Percentiles rank a stretch among this genome's conserved stretches.
phyloP scores from a whole-genome alignment of 2,113 vertebrate genomes.

The Syrrhaptes paradoxus region DNA sequence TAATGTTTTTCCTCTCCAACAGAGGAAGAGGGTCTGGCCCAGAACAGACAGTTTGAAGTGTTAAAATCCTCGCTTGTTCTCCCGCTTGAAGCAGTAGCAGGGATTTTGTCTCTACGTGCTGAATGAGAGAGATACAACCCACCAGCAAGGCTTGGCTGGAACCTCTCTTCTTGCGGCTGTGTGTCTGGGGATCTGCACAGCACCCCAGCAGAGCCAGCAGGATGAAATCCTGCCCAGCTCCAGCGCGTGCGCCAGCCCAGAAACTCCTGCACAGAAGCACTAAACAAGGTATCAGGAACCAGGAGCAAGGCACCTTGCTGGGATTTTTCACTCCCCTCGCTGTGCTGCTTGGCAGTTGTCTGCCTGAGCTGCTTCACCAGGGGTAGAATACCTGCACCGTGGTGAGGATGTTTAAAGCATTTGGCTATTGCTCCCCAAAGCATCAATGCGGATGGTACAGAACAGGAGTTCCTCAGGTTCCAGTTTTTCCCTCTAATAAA shows the following conservation, averaged over 20 bases:
- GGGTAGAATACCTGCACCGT: not conserved
- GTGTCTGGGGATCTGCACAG: not conserved
- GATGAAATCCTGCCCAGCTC: not conserved
- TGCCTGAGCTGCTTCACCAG: not conserved
- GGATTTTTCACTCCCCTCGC: not conserved
- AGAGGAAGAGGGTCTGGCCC: not conserved
- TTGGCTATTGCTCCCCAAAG: not conserved
- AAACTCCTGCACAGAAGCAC: not conserved
- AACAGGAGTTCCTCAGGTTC: not conserved
- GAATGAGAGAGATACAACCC: not conserved
- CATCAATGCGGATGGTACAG: not conserved
- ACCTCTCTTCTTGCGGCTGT: not conserved
- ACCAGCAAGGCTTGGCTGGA: not conserved
- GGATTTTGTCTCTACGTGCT: not conserved
- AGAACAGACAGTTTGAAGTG: not conserved
- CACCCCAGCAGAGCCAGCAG: not conserved
- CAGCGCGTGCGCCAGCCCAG: fast-evolving
- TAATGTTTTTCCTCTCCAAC: not conserved
- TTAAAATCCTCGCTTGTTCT: not conserved
- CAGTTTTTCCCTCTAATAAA: not conserved
- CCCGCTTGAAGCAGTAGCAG: not conserved
- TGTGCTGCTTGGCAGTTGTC: not conserved
- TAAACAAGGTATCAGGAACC: not conserved
- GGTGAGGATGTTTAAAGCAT: not conserved
- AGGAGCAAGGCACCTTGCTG: not conserved